phyloP scores from a whole-genome alignment of 2,888 invertebrate genomes.

The Himalopsyche anomala region DNA sequence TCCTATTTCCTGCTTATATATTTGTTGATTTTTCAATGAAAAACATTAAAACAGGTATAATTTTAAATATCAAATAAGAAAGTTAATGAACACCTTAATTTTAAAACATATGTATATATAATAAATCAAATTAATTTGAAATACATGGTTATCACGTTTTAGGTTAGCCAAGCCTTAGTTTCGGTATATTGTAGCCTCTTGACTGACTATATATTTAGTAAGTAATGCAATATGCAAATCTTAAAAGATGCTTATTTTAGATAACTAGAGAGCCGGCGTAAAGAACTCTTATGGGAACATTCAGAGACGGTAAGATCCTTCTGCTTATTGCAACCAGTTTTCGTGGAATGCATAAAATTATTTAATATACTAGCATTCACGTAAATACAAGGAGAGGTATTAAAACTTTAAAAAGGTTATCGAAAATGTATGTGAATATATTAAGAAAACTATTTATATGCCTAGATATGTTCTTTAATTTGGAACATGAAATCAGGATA shows the following conservation, averaged over 20 bases:
- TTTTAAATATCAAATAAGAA: no score
- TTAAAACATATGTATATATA: no score
- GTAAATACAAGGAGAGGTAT: neutral
- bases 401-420: neutral
- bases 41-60: no score
- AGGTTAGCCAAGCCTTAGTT: slow-evolving; percentile 3
- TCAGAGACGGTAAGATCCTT: slow-evolving; percentile 38
- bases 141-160: neutral
- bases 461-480: no score
- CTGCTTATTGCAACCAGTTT: slow-evolving; percentile 56
- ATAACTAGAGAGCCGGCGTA: slow-evolving; percentile 1
- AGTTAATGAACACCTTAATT: no score
- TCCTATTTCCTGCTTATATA: no score
- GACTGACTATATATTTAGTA: slow-evolving; percentile 6
- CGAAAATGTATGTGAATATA: no score
- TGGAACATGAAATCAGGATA: no score
- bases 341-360: slow-evolving; percentile 57
- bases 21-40: no score
- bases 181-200: neutral
- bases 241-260: slow-evolving; percentile 5
- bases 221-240: slow-evolving; percentile 29
- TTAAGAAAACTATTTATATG: no score
- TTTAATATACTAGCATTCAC: neutral
- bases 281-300: slow-evolving; percentile 20
- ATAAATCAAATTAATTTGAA: no score